These are phyloP conservation scores for Nemotelus pantherinus DNA, from an alignment of 2,888 invertebrate species.

Conservation along the genomic window DNA sequence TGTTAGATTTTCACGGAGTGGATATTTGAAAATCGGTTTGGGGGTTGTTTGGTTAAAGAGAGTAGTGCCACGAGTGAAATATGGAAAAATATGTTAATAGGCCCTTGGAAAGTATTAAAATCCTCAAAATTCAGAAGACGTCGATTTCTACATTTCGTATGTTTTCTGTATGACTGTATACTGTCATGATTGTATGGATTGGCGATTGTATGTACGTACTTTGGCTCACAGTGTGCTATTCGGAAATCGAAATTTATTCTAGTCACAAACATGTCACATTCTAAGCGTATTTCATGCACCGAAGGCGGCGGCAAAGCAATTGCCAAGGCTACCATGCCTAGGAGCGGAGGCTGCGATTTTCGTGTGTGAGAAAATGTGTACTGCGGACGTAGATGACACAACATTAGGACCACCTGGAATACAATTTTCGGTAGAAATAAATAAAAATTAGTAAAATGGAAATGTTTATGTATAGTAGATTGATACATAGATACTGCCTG, in stretches of 20 bases:
- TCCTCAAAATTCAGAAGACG: slow-evolving; percentile 35
- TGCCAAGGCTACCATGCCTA: slow-evolving; percentile 95
- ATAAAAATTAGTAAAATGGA: neutral
- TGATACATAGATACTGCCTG: slow-evolving; percentile 7
- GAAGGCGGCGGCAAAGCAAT: slow-evolving; percentile 97
- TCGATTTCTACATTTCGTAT: neutral
- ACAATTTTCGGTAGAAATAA: slow-evolving; percentile 51
- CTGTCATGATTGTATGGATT: neutral
- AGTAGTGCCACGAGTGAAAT: slow-evolving; percentile 11
- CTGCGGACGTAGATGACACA: slow-evolving; percentile 91
- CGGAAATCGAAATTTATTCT: slow-evolving; percentile 95
- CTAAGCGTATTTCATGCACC: slow-evolving; percentile 94
- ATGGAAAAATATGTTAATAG: slow-evolving; percentile 48
- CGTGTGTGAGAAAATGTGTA: slow-evolving; percentile 91
- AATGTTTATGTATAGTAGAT: slow-evolving; percentile 12
- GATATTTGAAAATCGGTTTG: slow-evolving; percentile 7
- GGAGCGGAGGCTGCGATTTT: slow-evolving; percentile 84
- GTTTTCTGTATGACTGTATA: neutral
- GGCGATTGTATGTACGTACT: slow-evolving; percentile 69
- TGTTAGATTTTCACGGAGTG: slow-evolving; percentile 7
- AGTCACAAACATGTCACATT: slow-evolving; percentile 96
- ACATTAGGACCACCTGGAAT: slow-evolving; percentile 87
- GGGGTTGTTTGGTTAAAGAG: neutral
- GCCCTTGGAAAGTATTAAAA: slow-evolving; percentile 48
- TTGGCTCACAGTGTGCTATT: slow-evolving; percentile 96